Evolutionary conservation across 2,888 invertebrate species (phyloP).

Genomic region (Epistrophella euchroma): DNA sequence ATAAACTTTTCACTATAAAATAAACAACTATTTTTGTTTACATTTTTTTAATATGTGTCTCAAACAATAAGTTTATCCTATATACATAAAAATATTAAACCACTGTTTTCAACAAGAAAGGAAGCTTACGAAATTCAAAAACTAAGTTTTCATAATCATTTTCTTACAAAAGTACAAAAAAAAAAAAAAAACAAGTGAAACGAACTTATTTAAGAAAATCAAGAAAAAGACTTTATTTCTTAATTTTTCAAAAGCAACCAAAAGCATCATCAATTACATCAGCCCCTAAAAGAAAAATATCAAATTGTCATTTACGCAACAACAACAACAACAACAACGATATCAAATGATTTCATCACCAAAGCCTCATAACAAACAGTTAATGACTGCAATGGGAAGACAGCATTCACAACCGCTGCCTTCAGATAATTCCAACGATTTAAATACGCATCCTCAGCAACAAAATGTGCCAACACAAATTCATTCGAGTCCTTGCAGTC

Average conservation of each 20-base stretch:
- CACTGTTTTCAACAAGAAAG: conserved; percentile 28
- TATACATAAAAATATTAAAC: conserved; percentile 4
- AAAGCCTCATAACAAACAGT: conserved; percentile 74
- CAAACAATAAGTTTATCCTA: conserved; percentile 7
- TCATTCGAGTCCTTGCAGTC: conserved; percentile 76
- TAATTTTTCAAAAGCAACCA: conserved; percentile 15
- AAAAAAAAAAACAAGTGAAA: conserved; percentile 22
- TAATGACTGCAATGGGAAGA: conserved; percentile 54
- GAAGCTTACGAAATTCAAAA: conserved; percentile 26
- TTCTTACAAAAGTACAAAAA: conserved; percentile 36
- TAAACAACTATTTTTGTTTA: conserved; percentile 23
- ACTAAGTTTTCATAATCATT: conserved; percentile 7
- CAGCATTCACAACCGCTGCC: conserved; percentile 58
- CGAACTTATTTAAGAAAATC: conserved; percentile 48
- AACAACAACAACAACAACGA: conserved; percentile 43
- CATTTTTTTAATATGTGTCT: conserved; percentile 39
- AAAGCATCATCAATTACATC: conserved; percentile 24
- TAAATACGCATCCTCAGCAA: conserved; percentile 53
- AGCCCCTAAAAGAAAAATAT: background rate
- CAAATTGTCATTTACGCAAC: background rate
- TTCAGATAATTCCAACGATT: conserved; percentile 54
- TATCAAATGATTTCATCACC: conserved; percentile 74
- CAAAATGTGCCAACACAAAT: conserved; percentile 76
- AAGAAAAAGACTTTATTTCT: conserved; percentile 31
- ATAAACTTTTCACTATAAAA: conserved; percentile 5